A percentile compares a stretch with the other conserved stretches of the same genome.
Evolutionary conservation across 2,888 invertebrate species (phyloP).

Genomic region (Drosophila kambysellisi): DNA sequence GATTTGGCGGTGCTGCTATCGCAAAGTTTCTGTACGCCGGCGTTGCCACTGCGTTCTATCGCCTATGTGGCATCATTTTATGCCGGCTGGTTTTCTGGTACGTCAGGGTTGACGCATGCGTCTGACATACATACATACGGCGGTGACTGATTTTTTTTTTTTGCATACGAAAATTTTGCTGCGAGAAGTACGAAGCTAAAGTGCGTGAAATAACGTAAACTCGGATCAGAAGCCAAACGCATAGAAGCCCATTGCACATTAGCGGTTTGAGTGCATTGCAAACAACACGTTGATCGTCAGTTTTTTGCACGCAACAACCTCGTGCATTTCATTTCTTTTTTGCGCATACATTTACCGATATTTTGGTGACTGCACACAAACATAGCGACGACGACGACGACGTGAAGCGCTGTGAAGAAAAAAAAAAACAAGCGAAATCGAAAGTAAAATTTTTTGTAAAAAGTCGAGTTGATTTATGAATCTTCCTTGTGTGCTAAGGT

Average conservation of each 20-base stretch:
- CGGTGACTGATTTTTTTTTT: conserved; percentile 57
- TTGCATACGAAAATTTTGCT: conserved; percentile 64
- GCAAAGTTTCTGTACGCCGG: conserved; percentile 10
- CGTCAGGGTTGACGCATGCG: conserved; percentile 50
- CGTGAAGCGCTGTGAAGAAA: conserved; percentile 47
- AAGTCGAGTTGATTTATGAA: conserved; percentile 36
- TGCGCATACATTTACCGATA: conserved; percentile 70
- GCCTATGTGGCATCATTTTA: conserved; percentile 19
- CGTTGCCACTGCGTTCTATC: background rate
- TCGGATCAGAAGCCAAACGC: conserved; percentile 35
- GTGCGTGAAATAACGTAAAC: conserved; percentile 57
- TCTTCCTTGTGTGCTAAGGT: conserved; percentile 33
- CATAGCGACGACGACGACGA: conserved; percentile 38
- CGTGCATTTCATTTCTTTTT: conserved; percentile 62
- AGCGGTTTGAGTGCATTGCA: conserved; percentile 45
- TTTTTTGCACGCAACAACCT: conserved; percentile 60
- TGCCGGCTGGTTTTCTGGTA: conserved; percentile 51
- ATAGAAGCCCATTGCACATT: conserved; percentile 38
- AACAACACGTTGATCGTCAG: conserved; percentile 69
- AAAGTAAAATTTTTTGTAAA: conserved; percentile 37
- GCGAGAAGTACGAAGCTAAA: conserved; percentile 49
- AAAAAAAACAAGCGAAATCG: conserved; percentile 63
- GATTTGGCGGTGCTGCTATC: background rate
- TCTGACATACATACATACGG: conserved; percentile 43
- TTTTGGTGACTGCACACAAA: conserved; percentile 57